Conservation (phyloP, 2,888 invertebrate species). For the Amphipyra berbera region DNA sequence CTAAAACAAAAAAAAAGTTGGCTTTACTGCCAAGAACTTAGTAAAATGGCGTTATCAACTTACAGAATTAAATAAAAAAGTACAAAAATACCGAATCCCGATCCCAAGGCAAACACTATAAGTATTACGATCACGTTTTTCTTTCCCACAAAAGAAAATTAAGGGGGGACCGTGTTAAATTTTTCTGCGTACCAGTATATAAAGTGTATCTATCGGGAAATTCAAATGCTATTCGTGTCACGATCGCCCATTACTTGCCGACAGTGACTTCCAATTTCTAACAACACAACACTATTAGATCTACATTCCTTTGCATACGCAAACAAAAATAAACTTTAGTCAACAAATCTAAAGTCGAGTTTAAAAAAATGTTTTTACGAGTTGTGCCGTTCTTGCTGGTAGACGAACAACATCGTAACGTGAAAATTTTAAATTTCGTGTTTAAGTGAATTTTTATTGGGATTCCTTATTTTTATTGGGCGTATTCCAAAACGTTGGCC, state of each 20-base stretch:
- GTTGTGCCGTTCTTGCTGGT: conserved; percentile 55
- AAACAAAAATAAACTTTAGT: conserved; percentile 55
- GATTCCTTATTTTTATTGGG: conserved; percentile 81
- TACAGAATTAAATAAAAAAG: conserved; percentile 51
- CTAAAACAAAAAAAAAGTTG: not conserved
- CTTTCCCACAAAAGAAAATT: conserved; percentile 79
- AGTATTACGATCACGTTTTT: conserved; percentile 76
- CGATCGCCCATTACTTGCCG: conserved; percentile 88
- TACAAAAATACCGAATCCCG: conserved; percentile 40
- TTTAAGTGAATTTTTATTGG: conserved; percentile 89
- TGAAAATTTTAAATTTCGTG: conserved; percentile 88
- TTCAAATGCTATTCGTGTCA: conserved; percentile 85
- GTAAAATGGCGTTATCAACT: conserved; percentile 30
- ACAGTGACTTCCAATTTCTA: conserved; percentile 89
- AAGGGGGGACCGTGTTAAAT: conserved; percentile 75
- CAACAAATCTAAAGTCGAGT: conserved; percentile 32
- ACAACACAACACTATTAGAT: conserved; percentile 67
- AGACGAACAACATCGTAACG: conserved; percentile 74
- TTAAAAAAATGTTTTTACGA: conserved; percentile 9
- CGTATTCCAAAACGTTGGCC: conserved; percentile 51
- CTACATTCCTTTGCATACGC: conserved; percentile 54
- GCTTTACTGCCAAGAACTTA: not conserved
- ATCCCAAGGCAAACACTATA: conserved; percentile 57
- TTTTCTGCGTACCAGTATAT: conserved; percentile 71
- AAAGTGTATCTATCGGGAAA: conserved; percentile 77